phyloP scores from a whole-genome alignment of 23 tunicate genomes.

The Trididemnum nubilum region DNA sequence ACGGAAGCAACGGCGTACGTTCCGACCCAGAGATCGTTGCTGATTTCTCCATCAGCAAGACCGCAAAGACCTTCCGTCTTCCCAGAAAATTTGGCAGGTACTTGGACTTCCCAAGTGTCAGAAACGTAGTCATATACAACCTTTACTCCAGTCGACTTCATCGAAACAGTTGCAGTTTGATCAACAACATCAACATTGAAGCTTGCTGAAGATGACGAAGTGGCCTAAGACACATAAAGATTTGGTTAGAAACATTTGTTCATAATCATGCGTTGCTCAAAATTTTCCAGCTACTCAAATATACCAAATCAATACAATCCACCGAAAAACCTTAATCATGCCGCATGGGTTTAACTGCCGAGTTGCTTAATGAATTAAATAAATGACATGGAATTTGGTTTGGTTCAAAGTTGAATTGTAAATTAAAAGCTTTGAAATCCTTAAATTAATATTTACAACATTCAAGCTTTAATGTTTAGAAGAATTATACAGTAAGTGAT shows the following conservation, averaged over 20 bases:
- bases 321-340: too few species aligned
- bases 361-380: too few species aligned
- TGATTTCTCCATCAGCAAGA: constrained; percentile 82
- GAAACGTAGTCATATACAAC: constrained; percentile 67
- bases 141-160: constrained; percentile 61
- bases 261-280: not conserved
- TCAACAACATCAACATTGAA: constrained; percentile 39
- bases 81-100: constrained; percentile 79
- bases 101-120: constrained; percentile 84
- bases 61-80: constrained; percentile 99
- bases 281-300: too few species aligned
- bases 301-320: too few species aligned
- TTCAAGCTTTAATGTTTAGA: too few species aligned
- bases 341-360: too few species aligned
- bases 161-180: constrained; percentile 29
- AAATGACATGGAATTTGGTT: too few species aligned
- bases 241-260: not conserved
- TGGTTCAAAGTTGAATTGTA: too few species aligned
- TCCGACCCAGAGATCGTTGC: constrained; percentile 93
- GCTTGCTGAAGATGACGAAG: constrained; percentile 33
- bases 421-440: too few species aligned
- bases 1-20: constrained; percentile 63
- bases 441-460: too few species aligned
- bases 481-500: too few species aligned
- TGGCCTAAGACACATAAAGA: constrained; percentile 8